Evolutionary conservation across 2,797 vertebrate genomes (phyloP).

Genomic region (Helicolenus hilgendorfi): DNA sequence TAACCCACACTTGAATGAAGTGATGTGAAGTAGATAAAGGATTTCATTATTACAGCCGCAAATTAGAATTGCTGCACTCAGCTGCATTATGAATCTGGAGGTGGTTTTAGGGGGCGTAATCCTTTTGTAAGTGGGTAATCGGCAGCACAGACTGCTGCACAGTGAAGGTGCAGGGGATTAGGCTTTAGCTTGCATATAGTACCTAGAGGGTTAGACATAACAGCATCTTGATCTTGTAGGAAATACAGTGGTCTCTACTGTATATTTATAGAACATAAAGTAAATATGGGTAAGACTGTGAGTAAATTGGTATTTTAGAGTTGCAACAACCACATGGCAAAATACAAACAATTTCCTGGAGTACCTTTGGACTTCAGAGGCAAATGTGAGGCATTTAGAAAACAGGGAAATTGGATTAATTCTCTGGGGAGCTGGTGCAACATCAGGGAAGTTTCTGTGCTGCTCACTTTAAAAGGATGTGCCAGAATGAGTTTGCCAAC

Average conservation of each 20-base stretch:
- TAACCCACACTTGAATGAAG: slow-evolving; percentile 25
- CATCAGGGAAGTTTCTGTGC: neutral
- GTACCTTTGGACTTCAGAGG: neutral
- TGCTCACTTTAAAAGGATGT: slow-evolving; percentile 12
- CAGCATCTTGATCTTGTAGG: neutral
- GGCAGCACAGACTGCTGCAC: neutral
- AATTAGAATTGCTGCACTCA: slow-evolving; percentile 32
- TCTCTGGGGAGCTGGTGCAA: neutral
- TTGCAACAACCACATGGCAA: neutral
- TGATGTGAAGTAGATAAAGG: neutral
- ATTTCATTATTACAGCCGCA: slow-evolving; percentile 7
- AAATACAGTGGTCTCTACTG: neutral
- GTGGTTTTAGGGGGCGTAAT: slow-evolving; percentile 56
- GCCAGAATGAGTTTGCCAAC: neutral
- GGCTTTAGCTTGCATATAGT: neutral
- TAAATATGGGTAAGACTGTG: neutral
- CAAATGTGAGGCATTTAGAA: neutral
- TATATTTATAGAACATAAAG: neutral
- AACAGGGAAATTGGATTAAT: neutral
- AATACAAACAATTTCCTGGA: neutral
- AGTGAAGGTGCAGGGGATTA: slow-evolving; percentile 38
- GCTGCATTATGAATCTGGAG: slow-evolving; percentile 15
- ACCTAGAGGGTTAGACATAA: neutral
- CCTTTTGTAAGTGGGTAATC: slow-evolving; percentile 55
- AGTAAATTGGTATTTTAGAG: neutral